A percentile compares a stretch with the other conserved stretches of the same genome.
Conservation (phyloP, 2,797 vertebrate species). For the Microctenopoma steveboyesi region DNA sequence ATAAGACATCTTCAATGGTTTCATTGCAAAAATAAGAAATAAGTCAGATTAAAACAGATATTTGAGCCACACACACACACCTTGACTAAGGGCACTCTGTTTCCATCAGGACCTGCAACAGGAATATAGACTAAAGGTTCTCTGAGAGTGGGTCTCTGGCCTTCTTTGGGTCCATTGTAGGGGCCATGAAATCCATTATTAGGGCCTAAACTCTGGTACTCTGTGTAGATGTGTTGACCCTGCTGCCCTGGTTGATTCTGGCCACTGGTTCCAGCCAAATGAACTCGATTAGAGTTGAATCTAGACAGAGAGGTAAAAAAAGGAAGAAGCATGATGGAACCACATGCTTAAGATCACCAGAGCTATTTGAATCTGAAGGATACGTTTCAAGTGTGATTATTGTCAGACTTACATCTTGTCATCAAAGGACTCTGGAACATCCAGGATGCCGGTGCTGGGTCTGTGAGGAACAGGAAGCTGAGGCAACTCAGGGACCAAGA, state of each 20-base stretch:
- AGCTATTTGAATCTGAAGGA: neutral
- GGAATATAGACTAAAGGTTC: conserved; percentile 84
- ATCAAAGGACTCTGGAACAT: conserved; percentile 89
- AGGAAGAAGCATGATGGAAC: neutral
- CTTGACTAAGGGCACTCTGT: conserved; percentile 82
- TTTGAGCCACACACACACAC: conserved; percentile 49
- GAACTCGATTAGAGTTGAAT: conserved; percentile 87
- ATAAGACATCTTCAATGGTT: too few species aligned
- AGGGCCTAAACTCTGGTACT: conserved; percentile 89
- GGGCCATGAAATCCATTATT: conserved; percentile 67
- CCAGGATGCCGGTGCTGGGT: conserved; percentile 87
- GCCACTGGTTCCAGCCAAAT: conserved; percentile 87
- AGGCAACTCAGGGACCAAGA: conserved; percentile 86
- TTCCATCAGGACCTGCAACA: conserved; percentile 83
- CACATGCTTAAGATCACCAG: neutral
- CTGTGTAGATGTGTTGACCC: conserved; percentile 92
- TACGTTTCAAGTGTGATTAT: neutral
- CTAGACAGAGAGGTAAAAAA: conserved; percentile 28
- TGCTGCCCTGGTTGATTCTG: conserved; percentile 86
- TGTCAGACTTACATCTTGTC: conserved; percentile 70
- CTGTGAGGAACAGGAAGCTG: conserved; percentile 88
- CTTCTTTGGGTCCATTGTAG: conserved; percentile 70
- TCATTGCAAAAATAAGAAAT: too few species aligned
- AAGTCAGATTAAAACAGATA: too few species aligned
- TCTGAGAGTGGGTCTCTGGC: conserved; percentile 73